Conservation (phyloP, 2,797 vertebrate genomes). For the Centropyge bicolor region DNA sequence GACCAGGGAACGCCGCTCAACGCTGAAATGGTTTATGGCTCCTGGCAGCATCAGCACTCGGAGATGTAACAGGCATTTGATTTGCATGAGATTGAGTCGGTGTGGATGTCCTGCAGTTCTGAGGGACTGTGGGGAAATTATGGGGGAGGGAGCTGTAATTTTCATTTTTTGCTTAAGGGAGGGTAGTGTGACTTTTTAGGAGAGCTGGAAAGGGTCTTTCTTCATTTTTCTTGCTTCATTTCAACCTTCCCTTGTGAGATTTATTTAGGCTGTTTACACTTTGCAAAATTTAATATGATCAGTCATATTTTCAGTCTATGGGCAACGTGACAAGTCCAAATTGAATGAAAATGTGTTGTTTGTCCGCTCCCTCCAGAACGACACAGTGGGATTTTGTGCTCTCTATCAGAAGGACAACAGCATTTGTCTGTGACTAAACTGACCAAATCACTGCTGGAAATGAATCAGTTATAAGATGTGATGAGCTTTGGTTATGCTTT, state of each 20-base stretch:
- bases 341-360: not conserved
- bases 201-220: not conserved
- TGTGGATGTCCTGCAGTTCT: slow-evolving; percentile 1
- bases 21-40: slow-evolving; percentile 39
- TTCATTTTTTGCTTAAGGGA: not conserved
- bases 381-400: too few species aligned
- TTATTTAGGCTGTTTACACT: not conserved
- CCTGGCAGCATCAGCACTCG: slow-evolving; percentile 41
- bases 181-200: not conserved
- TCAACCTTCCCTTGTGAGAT: not conserved
- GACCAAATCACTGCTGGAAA: not conserved
- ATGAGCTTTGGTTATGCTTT: not conserved
- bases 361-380: not conserved
- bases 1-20: slow-evolving; percentile 35
- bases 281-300: not conserved
- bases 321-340: not conserved
- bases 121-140: not conserved
- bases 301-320: not conserved
- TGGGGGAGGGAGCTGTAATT: not conserved
- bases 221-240: not conserved
- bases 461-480: not conserved
- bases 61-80: slow-evolving; percentile 50
- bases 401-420: not conserved
- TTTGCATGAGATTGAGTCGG: slow-evolving; percentile 44
- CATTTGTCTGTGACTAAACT: not conserved